These are phyloP conservation scores for Semaprochilodus insignis DNA, from an alignment of 2,797 vertebrate genomes.

Conservation along the genomic window DNA sequence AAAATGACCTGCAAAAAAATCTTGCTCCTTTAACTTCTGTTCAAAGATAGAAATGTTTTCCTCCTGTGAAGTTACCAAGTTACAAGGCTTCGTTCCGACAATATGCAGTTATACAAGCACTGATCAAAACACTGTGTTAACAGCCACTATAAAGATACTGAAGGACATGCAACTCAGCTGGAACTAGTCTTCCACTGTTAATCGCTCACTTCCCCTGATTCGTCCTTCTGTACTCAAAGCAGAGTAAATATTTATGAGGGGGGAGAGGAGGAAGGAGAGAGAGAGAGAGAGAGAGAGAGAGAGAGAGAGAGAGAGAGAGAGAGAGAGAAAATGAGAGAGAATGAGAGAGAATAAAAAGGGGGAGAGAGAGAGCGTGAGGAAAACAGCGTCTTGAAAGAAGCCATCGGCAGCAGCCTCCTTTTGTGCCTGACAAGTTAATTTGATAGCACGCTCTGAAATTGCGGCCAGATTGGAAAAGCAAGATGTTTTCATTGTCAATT, in stretches of 20 bases:
- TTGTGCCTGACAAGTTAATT: slow-evolving; percentile 80
- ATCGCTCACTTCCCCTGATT: neutral
- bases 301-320: neutral
- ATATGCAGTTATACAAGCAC: neutral
- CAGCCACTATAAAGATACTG: too few species aligned
- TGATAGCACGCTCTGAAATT: slow-evolving; percentile 73
- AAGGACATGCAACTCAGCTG: neutral
- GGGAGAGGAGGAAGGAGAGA: neutral
- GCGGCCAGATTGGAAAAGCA: slow-evolving; percentile 67
- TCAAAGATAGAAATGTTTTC: too few species aligned
- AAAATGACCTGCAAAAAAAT: too few species aligned
- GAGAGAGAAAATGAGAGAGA: neutral
- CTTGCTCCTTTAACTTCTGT: too few species aligned
- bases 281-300: neutral
- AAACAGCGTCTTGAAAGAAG: slow-evolving; percentile 39
- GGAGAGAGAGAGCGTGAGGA: neutral
- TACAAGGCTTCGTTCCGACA: too few species aligned
- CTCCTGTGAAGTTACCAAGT: too few species aligned
- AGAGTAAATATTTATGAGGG: slow-evolving; percentile 36
- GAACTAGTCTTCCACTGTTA: neutral
- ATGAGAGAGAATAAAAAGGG: slow-evolving; percentile 1
- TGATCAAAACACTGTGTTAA: slow-evolving; percentile 2
- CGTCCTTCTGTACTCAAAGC: neutral
- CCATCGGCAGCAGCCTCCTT: slow-evolving; percentile 44
- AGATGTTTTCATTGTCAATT: slow-evolving; percentile 80